Percentiles rank a stretch among this genome's conserved stretches.
Conservation (phyloP, 2,113 vertebrate genomes). For the Burhinus bistriatus region DNA sequence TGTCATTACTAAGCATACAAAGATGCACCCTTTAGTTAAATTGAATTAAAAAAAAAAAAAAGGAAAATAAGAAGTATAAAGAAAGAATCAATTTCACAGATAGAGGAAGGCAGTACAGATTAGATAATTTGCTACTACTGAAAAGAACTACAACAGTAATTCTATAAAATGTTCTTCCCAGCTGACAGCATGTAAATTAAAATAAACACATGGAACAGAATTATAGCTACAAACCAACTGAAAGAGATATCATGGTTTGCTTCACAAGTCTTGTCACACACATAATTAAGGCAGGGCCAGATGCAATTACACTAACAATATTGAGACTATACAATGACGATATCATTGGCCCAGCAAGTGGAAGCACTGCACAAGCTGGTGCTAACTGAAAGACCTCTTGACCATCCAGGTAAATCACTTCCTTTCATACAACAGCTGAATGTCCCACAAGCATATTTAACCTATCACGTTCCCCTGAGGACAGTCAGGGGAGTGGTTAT, state of each 20-base stretch:
- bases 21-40: background rate
- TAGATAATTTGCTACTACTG: slow-evolving; percentile 8
- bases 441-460: background rate
- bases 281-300: background rate
- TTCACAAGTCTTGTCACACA: background rate
- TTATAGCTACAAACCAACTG: background rate
- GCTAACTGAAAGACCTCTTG: background rate
- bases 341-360: background rate
- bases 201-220: background rate
- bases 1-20: slow-evolving; percentile 2
- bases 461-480: background rate
- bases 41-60: background rate
- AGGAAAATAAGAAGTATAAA: background rate
- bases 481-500: background rate
- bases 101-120: background rate
- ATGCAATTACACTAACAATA: background rate
- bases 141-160: background rate
- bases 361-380: background rate
- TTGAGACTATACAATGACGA: background rate
- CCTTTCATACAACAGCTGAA: background rate
- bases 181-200: background rate
- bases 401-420: background rate
- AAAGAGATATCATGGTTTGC: background rate
- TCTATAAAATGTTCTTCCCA: background rate
- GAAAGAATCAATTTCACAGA: slow-evolving; percentile 11